Base-by-base conservation (phyloP, 2,113 vertebrate species). In the Prunella fulvescens region DNA sequence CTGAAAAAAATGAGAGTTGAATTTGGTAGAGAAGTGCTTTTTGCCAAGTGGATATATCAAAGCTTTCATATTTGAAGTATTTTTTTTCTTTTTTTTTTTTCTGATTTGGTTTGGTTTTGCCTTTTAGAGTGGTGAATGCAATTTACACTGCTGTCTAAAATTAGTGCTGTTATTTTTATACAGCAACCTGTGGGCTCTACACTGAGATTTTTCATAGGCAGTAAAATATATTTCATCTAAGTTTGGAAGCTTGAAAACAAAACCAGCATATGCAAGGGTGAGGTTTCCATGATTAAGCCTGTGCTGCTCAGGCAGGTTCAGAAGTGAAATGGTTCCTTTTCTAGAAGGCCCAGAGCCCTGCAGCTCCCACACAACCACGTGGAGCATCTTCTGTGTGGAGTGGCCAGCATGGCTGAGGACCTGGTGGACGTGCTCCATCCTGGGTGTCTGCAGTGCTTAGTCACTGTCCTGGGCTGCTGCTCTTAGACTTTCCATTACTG, bases 41-140 rank as follows among this genome's bases (percentile, higher is more conserved):
- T 90, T 93, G 82, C 79, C 80, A 88, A 67, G 67, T 86, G 72
- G 31, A 57, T 67, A 50, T 78, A 88, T 28, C 61, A 84, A 88
- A 90, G 22, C 31, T 57, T 93, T 78, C 14, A 1, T 53, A 62
- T 70, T 74, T 56, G 24, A 64, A 77, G 56, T 45, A 19, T 54
- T 73, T 77, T 93, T 92, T n/a, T 18, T 18, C n/a, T 44, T 44
- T 64, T 86, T 35, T 71, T 89, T 70, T 73, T 95, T 88, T 23
- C 33, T 61, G 14, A 22, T 86, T 71, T 44, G 22, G 29, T 88
- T 93, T 58, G 62, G 28, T 42, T 92, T 95, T 93, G 61, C 83
- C 69, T 87, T 76, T 88, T 86, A 73, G 40, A 90, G 76, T 58
- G 69, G 51, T 86, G 51, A 88, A 47, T 79, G 45, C 37, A 82